Conservation (phyloP, 2,797 vertebrate species). For the Lepus townsendii region DNA sequence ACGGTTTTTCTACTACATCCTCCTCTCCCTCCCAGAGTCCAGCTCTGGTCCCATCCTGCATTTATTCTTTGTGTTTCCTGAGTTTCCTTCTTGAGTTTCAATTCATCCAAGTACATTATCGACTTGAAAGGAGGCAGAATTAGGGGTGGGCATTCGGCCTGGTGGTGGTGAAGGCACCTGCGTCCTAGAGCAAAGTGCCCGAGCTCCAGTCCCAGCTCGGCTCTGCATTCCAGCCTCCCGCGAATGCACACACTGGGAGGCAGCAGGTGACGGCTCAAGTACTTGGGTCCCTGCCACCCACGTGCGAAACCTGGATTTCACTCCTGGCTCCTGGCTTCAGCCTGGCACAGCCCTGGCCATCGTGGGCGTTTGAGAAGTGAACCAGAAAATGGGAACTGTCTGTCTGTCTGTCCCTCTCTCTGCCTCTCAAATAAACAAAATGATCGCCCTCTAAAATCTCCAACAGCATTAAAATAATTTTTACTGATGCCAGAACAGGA, state of each 20-base stretch:
- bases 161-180: too few relatives aligned
- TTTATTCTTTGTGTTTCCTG: background rate
- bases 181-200: too few relatives aligned
- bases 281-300: too few relatives aligned
- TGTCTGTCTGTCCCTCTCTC: background rate
- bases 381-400: too few relatives aligned
- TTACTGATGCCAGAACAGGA: constrained; percentile 6
- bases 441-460: background rate
- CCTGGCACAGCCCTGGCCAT: too few relatives aligned
- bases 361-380: too few relatives aligned
- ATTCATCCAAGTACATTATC: background rate
- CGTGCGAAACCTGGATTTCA: too few relatives aligned
- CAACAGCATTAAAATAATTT: background rate
- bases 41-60: background rate
- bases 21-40: background rate
- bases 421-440: background rate
- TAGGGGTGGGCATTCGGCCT: background rate
- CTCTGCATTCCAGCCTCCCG: too few relatives aligned
- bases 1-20: background rate
- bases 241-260: too few relatives aligned
- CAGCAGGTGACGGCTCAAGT: too few relatives aligned
- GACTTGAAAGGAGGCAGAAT: constrained; percentile 30
- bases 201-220: too few relatives aligned
- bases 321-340: too few relatives aligned
- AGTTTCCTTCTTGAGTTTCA: constrained; percentile 1